phyloP scores from a whole-genome alignment of 2,888 invertebrate species.

The Polymixis flavicincta region DNA sequence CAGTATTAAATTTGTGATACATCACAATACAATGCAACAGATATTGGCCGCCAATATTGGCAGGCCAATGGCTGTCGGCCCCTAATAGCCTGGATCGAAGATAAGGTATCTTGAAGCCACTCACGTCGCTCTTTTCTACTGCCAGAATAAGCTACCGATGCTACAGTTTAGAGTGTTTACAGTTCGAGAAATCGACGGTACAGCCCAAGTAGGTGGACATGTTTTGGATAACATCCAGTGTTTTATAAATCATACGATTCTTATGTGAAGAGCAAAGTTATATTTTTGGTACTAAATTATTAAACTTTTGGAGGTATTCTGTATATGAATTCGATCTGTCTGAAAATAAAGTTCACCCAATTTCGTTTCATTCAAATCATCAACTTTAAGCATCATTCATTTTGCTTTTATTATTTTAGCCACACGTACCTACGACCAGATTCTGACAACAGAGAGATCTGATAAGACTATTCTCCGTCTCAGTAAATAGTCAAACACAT shows the following conservation, averaged over 20 bases:
- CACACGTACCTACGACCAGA: neutral
- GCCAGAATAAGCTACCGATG: conserved; percentile 46
- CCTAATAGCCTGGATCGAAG: conserved; percentile 74
- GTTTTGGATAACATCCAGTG: neutral
- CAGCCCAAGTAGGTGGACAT: conserved; percentile 12
- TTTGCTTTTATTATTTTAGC: neutral
- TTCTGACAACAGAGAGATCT: neutral
- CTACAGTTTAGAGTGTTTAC: conserved; percentile 50
- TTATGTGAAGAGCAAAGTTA: neutral
- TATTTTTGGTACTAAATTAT: neutral
- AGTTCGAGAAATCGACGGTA: conserved; percentile 19
- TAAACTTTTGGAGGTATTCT: neutral
- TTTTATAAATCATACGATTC: neutral
- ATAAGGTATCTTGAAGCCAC: conserved; percentile 73
- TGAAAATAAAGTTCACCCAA: neutral
- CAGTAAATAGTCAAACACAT: neutral
- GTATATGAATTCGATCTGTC: neutral
- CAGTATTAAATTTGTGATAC: conserved; percentile 36
- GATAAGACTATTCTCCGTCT: neutral
- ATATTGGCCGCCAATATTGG: conserved; percentile 68
- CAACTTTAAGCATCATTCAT: neutral
- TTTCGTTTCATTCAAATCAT: neutral
- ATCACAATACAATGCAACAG: conserved; percentile 43
- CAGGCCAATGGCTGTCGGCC: conserved; percentile 66
- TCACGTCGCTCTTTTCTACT: conserved; percentile 53